Conservation (phyloP, 2,888 invertebrate genomes). For the Papilio gigon region DNA sequence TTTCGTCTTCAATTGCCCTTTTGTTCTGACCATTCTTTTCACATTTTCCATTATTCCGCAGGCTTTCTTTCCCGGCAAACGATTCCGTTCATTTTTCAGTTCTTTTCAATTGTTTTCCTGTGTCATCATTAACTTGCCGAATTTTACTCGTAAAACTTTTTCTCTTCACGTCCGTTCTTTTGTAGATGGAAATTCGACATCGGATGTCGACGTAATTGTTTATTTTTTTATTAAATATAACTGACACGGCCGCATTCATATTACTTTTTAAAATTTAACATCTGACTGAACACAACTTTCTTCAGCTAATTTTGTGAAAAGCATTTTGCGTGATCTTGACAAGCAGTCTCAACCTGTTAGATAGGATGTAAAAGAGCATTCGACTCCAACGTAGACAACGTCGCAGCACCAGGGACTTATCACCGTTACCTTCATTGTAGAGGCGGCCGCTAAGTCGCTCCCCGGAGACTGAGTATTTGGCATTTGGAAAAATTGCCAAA, state of each 20-base stretch:
- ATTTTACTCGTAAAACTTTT: constrained; percentile 51
- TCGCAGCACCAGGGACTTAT: constrained; percentile 43
- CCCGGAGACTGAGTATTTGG: constrained; percentile 62
- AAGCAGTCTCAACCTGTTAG: background rate
- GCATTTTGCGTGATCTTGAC: background rate
- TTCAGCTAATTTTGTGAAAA: no score
- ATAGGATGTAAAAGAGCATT: background rate
- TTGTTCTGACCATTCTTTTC: constrained; percentile 75
- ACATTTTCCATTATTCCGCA: constrained; percentile 72
- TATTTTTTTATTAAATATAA: background rate
- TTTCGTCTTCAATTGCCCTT: constrained; percentile 81
- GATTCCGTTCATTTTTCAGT: constrained; percentile 76
- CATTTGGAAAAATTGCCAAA: constrained; percentile 71
- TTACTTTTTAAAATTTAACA: background rate
- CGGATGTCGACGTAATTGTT: constrained; percentile 40
- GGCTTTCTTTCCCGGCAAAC: constrained; percentile 71
- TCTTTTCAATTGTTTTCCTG: constrained; percentile 70
- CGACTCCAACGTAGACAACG: background rate
- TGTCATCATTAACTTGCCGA: constrained; percentile 78
- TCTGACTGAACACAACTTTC: background rate
- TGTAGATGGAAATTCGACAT: constrained; percentile 46
- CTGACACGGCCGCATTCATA: background rate
- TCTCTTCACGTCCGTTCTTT: constrained; percentile 46
- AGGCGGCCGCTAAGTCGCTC: constrained; percentile 58
- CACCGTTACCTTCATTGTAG: constrained; percentile 56